phyloP scores from a whole-genome alignment of 2,888 invertebrate species.

The Blastobasis adustella region DNA sequence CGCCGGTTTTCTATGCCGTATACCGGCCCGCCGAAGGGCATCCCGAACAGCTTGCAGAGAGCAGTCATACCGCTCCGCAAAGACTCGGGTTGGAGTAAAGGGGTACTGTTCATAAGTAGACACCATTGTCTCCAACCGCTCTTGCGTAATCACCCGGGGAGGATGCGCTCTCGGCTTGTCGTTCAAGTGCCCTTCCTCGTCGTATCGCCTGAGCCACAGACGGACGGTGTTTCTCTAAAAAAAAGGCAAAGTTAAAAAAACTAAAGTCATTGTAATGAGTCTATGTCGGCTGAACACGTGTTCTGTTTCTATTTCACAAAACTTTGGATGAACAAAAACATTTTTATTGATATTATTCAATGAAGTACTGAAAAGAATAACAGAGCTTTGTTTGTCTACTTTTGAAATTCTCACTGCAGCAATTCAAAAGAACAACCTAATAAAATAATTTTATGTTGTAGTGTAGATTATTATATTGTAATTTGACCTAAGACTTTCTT shows the following conservation, averaged over 20 bases:
- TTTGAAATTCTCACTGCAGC: too few species aligned
- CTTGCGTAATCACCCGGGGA: background rate
- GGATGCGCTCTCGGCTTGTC: background rate
- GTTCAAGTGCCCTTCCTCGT: background rate
- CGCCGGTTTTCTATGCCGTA: constrained; percentile 3
- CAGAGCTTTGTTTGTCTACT: too few species aligned
- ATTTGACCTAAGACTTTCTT: too few species aligned
- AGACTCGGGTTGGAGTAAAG: background rate
- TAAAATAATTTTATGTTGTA: too few species aligned
- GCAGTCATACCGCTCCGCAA: background rate
- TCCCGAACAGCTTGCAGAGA: background rate
- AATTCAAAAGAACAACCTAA: too few species aligned
- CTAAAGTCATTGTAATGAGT: too few species aligned
- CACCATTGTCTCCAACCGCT: background rate
- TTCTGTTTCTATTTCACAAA: too few species aligned
- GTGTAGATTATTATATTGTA: too few species aligned
- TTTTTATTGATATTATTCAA: too few species aligned
- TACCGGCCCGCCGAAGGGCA: background rate
- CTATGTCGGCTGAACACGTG: too few species aligned
- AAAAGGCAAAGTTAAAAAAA: background rate
- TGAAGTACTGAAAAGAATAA: too few species aligned
- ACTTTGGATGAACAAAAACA: too few species aligned
- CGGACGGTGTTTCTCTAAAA: background rate
- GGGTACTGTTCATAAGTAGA: background rate
- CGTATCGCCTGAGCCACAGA: background rate